Conservation (phyloP, 2,888 invertebrate species). For the Eustalomyia histrio region DNA sequence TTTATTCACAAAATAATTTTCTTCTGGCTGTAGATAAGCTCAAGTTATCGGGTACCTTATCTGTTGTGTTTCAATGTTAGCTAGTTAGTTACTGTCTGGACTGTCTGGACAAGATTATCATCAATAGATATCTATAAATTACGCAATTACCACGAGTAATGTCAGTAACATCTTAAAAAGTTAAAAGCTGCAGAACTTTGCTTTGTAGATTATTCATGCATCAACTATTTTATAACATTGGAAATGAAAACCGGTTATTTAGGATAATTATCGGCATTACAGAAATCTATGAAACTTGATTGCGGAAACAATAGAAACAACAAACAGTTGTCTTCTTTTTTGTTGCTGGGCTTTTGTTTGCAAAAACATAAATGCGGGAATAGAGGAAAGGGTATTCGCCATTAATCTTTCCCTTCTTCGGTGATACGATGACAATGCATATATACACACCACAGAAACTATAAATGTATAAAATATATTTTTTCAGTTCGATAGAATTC, state of each 20-base stretch:
- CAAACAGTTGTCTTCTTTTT: background rate
- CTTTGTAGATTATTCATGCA: too few relatives aligned
- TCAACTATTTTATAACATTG: background rate
- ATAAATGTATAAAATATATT: background rate
- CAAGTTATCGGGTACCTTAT: too few relatives aligned
- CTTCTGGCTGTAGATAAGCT: too few relatives aligned
- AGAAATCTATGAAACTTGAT: background rate
- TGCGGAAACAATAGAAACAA: background rate
- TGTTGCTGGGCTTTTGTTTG: background rate
- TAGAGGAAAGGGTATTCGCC: too few relatives aligned
- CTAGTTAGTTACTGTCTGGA: too few relatives aligned
- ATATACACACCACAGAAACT: too few relatives aligned
- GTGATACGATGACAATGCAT: constrained; percentile 28
- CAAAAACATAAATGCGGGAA: constrained; percentile 12
- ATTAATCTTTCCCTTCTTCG: constrained; percentile 19
- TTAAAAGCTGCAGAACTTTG: background rate
- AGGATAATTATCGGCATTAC: background rate
- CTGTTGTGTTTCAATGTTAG: too few relatives aligned
- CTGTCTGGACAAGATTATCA: too few relatives aligned
- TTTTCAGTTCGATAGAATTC: constrained; percentile 28
- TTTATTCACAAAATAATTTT: too few relatives aligned
- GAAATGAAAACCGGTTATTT: constrained; percentile 14
- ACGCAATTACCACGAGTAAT: too few relatives aligned
- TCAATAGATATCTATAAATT: too few relatives aligned
- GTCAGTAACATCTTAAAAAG: background rate